Base-by-base conservation (phyloP, 2,888 invertebrate genomes). In the Rhodophaea formosa region DNA sequence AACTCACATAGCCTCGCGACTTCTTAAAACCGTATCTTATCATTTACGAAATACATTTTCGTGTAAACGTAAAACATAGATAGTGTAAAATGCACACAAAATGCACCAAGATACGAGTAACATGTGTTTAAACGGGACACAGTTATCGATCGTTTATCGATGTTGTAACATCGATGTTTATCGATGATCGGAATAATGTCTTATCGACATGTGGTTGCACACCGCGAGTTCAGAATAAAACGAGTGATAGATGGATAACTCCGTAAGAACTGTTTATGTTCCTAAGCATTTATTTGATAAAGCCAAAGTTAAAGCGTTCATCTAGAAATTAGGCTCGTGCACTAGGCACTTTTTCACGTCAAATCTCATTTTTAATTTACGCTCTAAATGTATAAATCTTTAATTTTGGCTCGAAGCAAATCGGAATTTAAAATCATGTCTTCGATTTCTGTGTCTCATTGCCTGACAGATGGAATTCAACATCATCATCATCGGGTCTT, bases 61-160 rank as follows among this genome's bases (percentile, higher is more conserved):
- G 56, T 42, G 56, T 46, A 47, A 42, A 56, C 39, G 45, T 59
- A 56, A 53, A 53, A 15, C n/a, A 16, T 14, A 30, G 44, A 15
- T 56, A 57, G 57, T 61, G 53, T 43, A 46, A 54, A 67, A 55
- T 63, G 60, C 64, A 71, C 68, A 70, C 61, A 64, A 66, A 62
- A 57, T 58, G 59, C 59, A 60, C 61, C 57, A n/a, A n/a, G n/a
- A n/a, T 23, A 45, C 58, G 64, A 67, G n/a, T 69, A 68, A 64
- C 61, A 69, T 71, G 63, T 69, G 72, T 75, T 71, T 70, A 68
- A 72, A 72, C 69, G 68, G 65, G 59, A 72, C 71, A 70, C 71
- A 75, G 71, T 71, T 72, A 70, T 72, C 73, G 68, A 56, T 66
- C 62, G 59, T 67, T 74, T 79, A 77, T 74, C 79, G 70, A 68